Evolutionary conservation across 64 coral and sea anemone genomes (phyloP).

Genomic region (Stylophora pistillata): DNA sequence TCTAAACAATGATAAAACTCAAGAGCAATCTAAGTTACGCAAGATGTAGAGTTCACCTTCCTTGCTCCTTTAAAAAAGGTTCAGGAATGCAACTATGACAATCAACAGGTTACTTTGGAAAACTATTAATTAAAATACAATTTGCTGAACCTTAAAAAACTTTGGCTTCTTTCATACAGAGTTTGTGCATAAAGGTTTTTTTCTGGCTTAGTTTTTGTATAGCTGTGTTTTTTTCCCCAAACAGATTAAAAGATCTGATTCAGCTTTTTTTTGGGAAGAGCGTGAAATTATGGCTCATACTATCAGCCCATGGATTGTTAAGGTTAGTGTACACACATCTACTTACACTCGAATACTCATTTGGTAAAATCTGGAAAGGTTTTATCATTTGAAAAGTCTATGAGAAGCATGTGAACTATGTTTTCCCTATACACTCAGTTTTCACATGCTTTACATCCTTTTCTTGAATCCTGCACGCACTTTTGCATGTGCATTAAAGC

Average conservation of each 20-base stretch:
- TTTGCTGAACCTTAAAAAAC: too few species aligned
- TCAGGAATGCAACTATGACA: too few species aligned
- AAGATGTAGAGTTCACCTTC: not conserved
- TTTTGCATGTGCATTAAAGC: too few species aligned
- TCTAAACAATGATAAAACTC: not conserved
- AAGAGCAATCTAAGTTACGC: not conserved
- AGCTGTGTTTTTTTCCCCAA: not conserved
- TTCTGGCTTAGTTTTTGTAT: not conserved
- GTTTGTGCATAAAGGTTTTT: too few species aligned
- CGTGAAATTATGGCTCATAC: conserved; percentile 98
- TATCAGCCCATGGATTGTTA: conserved; percentile 92
- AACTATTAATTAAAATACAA: too few species aligned
- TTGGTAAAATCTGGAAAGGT: not conserved
- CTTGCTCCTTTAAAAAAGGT: too few species aligned
- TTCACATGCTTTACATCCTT: too few species aligned
- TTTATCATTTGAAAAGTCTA: not conserved
- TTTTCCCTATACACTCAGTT: too few species aligned
- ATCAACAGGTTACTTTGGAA: too few species aligned
- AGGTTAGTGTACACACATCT: conserved; percentile 42
- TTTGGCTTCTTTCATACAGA: too few species aligned
- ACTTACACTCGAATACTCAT: too few species aligned
- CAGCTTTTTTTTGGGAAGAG: conserved; percentile 99
- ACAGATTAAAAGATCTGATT: conserved; percentile 97
- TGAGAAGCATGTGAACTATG: not conserved
- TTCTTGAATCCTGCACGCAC: too few species aligned